These are phyloP conservation scores for Pelvicachromis taeniatus DNA, from an alignment of 2,113 vertebrate species.

Conservation along the genomic window DNA sequence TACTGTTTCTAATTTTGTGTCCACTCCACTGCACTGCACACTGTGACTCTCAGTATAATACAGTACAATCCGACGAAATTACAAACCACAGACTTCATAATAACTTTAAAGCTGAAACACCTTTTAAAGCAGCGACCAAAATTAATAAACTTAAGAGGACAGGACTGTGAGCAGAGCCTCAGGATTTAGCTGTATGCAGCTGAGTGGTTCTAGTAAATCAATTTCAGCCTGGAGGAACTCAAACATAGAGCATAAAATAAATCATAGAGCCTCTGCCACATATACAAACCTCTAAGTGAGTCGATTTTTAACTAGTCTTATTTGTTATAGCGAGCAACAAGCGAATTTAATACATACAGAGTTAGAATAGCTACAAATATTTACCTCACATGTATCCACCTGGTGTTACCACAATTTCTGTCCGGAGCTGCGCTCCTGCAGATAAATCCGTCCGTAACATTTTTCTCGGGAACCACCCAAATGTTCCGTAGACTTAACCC, in stretches of 20 bases:
- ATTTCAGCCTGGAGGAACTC: neutral
- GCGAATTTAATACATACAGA: neutral
- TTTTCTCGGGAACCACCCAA: neutral
- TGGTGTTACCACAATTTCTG: slow-evolving; percentile 15
- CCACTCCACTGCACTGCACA: neutral
- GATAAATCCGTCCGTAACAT: neutral
- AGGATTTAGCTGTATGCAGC: neutral
- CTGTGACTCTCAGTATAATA: neutral
- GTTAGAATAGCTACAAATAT: neutral
- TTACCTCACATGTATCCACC: slow-evolving; percentile 60
- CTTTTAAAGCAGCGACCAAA: neutral
- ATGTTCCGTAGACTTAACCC: slow-evolving; percentile 5
- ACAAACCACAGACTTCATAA: neutral
- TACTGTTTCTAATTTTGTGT: neutral
- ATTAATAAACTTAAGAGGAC: neutral
- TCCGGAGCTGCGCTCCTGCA: neutral
- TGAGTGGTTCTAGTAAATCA: neutral
- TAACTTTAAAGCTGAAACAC: neutral
- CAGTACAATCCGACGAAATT: neutral
- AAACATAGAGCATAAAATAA: neutral
- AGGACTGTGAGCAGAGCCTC: neutral
- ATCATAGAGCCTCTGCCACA: neutral
- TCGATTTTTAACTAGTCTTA: neutral
- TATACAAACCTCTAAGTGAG: neutral
- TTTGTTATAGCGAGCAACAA: neutral